These are phyloP conservation scores for Hanleya hanleyi DNA, from an alignment of 2,888 invertebrate species.

Conservation along the genomic window DNA sequence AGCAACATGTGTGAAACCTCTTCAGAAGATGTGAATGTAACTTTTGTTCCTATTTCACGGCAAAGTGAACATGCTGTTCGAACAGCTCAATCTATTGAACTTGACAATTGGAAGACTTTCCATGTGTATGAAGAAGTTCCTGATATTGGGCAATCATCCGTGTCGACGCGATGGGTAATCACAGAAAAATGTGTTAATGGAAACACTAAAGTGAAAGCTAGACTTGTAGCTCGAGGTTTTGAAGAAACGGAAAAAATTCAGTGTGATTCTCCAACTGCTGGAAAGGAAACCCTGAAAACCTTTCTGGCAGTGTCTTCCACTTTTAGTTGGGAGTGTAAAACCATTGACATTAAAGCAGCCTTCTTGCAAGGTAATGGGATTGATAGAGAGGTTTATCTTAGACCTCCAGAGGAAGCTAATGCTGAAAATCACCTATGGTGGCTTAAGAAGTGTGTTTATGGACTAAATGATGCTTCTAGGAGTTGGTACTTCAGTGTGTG, in stretches of 20 bases:
- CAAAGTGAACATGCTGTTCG: too few relatives aligned
- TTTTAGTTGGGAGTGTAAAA: not conserved
- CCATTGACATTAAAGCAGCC: conserved; percentile 1
- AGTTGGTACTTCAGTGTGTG: conserved; percentile 12
- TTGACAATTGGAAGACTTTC: too few relatives aligned
- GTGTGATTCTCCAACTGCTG: conserved; percentile 1
- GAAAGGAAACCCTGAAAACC: not conserved
- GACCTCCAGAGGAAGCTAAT: not conserved
- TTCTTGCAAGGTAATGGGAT: not conserved
- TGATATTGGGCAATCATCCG: too few relatives aligned
- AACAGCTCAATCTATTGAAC: too few relatives aligned
- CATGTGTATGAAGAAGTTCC: too few relatives aligned
- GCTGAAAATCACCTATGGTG: conserved; percentile 6
- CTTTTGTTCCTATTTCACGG: too few relatives aligned
- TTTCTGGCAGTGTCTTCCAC: too few relatives aligned
- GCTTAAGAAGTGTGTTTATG: conserved; percentile 18
- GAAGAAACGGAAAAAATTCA: not conserved
- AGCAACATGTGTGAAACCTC: too few relatives aligned
- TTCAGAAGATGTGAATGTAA: too few relatives aligned
- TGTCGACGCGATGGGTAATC: too few relatives aligned
- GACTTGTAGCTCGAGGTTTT: not conserved
- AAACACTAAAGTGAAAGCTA: conserved; percentile 14
- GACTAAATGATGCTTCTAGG: conserved; percentile 18
- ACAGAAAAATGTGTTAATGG: too few relatives aligned
- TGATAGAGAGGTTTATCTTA: not conserved